phyloP scores from a whole-genome alignment of 2,888 invertebrate species.

The Nemotelus pantherinus region DNA sequence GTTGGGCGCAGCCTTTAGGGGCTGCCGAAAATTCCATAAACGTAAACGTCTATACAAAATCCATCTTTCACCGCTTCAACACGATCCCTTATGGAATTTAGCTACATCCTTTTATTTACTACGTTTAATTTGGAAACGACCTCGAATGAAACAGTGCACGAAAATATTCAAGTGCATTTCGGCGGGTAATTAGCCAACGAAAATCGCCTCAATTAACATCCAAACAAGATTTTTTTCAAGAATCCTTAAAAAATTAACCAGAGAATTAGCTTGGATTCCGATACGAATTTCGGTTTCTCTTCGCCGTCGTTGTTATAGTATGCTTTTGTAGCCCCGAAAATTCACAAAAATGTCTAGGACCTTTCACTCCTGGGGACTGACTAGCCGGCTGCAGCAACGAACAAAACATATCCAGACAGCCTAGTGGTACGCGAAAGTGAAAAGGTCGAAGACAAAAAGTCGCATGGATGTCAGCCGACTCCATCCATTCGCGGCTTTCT shows the following conservation, averaged over 20 bases:
- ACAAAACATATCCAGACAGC: constrained; percentile 16
- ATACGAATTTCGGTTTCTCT: constrained; percentile 6
- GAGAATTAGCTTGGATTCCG: constrained; percentile 20
- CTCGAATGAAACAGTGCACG: background rate
- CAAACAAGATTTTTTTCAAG: constrained; percentile 39
- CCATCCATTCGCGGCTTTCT: background rate
- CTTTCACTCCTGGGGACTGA: constrained; percentile 20
- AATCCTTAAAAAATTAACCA: constrained; percentile 41
- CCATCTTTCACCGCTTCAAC: background rate
- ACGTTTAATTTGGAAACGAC: background rate
- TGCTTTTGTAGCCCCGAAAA: constrained; percentile 20
- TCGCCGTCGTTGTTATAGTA: background rate
- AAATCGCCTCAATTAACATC: constrained; percentile 46
- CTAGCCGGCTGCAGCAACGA: constrained; percentile 19
- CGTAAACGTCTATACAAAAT: background rate
- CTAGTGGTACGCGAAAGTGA: background rate
- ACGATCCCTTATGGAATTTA: constrained; percentile 1
- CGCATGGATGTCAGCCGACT: background rate
- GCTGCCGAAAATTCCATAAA: background rate
- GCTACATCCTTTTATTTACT: constrained; percentile 35
- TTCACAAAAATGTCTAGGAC: constrained; percentile 29
- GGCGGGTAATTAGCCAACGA: constrained; percentile 43
- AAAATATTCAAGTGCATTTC: constrained; percentile 42
- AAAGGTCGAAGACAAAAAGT: background rate
- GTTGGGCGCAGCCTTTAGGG: background rate